Base-by-base conservation (phyloP, 2,797 vertebrate genomes). In the Alfaro cultratus region DNA sequence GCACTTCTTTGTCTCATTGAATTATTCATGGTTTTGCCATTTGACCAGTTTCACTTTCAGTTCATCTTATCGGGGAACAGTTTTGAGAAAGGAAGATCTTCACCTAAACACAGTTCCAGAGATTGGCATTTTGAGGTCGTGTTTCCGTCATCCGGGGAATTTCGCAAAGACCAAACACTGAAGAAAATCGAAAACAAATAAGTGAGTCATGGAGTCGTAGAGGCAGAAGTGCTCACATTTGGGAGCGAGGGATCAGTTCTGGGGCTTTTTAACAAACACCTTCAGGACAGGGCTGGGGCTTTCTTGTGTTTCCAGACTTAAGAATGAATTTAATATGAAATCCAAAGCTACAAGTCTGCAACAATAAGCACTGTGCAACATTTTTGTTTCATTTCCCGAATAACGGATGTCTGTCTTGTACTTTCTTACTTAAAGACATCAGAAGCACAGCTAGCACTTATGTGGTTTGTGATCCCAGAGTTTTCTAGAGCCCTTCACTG, bases 111-210 rank as follows among this genome's bases (percentile, higher is more conserved):
- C n/a, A 47, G 29, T 4, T 34, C 43, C 5, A 31, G 47, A 74
- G 51, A 77, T 47, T 26, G 43, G 1, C 23, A 18, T 73, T 55
- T 74, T 62, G 75, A 1, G 46, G 80, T 73, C 51, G 72, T 64
- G 79, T 76, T 78, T 64, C 84, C 41, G 67, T 49, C 64, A 39
- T 75, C 77, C 11, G 39, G 43, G 74, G 45, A 49, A 82, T 70
- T 46, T 68, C 29, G 62, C 57, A 79, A 76, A 87, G 86, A 81
- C 77, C 70, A 78, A 86, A 86, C 85, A 77, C 8, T 9, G 83
- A 47, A 76, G 49, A 36, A 23, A 39, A 74, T 76, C 71, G 73
- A 84, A 70, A 82, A 79, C 76, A 83, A 73, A 85, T 79, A 83
- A 82, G 67, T 10, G 18, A 85, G 53, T 71, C 74, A 72, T 64